Evolutionary conservation across 2,888 invertebrate species (phyloP), one percentile per base, ranked within the genome.

Genomic region (Bellardia pandia): DNA sequence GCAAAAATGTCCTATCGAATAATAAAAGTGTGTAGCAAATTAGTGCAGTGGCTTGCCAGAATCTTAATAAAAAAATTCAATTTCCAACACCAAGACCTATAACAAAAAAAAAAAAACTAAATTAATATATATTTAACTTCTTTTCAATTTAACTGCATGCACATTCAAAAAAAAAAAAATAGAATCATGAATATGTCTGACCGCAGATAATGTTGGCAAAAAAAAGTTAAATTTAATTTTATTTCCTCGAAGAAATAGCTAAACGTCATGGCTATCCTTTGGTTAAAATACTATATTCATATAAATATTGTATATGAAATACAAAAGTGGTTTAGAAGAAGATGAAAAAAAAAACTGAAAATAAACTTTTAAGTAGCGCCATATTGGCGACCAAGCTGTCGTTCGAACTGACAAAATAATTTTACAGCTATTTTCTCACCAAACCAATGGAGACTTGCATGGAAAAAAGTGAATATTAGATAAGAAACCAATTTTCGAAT

Each of bases 341-440:
- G 14, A 30, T 58, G 37, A 48, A 75, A 45, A 0, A 13, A 11
- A 45, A 48, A 4, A 62, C n/a, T 23, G n/a, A 23, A 75, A 42
- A 40, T 16, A 56, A 75, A 76, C 23, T 76, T 81, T 64, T 51
- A 66, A 51, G 62, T 74, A 85, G 84, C 86, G 86, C 82, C 89
- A 88, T 79, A 68, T 80, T 81, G 84, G 82, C 88, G 88, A 82
- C 81, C 86, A 86, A 88, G 81, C 85, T 88, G 88, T 77, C 86
- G 86, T 88, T 90, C 80, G 85, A 90, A 89, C 90, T 92, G 92
- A 91, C 91, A 93, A 90, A 91, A 91, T 92, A 92, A 92, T 93
- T 93, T 90, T 91, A 91, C 90, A 91, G 91, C 92, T 91, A 93
- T 92, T 92, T 92, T 89, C 76, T 89, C 88, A 89, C 86, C 88